Conservation (phyloP, 2,888 invertebrate genomes). For the Tholera decimalis region DNA sequence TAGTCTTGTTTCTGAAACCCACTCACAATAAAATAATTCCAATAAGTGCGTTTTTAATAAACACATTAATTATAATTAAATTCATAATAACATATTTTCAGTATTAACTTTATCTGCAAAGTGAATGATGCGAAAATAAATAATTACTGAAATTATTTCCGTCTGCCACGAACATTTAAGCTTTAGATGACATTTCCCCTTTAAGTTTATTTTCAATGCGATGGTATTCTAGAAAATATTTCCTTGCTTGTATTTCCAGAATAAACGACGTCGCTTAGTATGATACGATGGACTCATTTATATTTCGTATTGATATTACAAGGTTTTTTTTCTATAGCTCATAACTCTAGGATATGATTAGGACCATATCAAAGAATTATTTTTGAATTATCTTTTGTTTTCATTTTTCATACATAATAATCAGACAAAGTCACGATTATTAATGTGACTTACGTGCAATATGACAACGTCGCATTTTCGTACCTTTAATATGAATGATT, state of each 20-base stretch:
- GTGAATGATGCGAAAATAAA: constrained; percentile 30
- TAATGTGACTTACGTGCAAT: too few species aligned
- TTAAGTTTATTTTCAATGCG: background rate
- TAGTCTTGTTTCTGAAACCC: background rate
- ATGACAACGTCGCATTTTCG: too few species aligned
- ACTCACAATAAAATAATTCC: background rate
- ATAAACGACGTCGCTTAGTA: background rate
- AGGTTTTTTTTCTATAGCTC: too few species aligned
- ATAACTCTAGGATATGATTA: too few species aligned
- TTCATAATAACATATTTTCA: background rate
- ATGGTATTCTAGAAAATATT: background rate
- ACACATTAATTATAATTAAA: constrained; percentile 14
- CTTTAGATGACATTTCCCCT: background rate
- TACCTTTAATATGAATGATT: too few species aligned
- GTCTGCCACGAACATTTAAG: constrained; percentile 1
- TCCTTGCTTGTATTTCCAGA: background rate
- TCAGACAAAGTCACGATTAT: too few species aligned
- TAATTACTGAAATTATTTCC: constrained; percentile 11
- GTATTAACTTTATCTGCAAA: background rate
- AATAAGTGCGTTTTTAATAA: background rate
- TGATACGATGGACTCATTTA: background rate
- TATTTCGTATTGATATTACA: background rate
- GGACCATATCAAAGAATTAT: too few species aligned
- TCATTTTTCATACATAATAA: too few species aligned
- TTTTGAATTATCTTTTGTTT: too few species aligned